A percentile compares a stretch with the other conserved stretches of the same genome.
Conservation (phyloP, 2,113 vertebrate species). For the Sterna hirundo region DNA sequence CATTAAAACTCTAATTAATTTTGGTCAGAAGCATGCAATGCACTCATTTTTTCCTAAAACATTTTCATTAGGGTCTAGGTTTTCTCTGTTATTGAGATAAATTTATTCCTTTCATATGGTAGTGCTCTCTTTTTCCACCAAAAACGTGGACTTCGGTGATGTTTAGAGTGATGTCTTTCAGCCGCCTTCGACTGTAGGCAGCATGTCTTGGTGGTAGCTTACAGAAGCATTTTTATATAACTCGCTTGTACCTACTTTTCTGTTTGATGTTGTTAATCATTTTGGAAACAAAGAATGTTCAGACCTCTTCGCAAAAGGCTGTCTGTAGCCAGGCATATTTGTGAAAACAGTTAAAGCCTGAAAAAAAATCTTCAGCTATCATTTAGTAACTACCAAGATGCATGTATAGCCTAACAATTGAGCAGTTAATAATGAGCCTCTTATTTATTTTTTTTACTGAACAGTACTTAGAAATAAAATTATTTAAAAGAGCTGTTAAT, state of each 20-base stretch:
- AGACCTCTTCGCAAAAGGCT: neutral
- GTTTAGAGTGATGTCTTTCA: neutral
- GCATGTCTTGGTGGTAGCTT: neutral
- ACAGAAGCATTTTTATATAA: neutral
- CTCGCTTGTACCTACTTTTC: neutral
- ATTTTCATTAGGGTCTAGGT: conserved; percentile 67
- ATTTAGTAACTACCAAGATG: neutral
- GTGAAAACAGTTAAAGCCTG: neutral
- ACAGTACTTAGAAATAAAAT: neutral
- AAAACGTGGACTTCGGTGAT: neutral
- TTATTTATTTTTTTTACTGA: neutral
- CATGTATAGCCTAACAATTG: neutral
- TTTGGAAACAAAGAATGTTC: neutral
- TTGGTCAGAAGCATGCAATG: conserved; percentile 70
- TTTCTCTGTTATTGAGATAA: conserved; percentile 66
- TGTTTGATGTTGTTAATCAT: neutral
- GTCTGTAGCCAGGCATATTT: neutral
- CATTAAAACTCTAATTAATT: conserved; percentile 82
- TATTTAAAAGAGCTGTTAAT: neutral
- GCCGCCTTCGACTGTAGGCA: neutral
- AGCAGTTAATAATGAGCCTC: neutral
- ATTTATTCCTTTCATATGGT: conserved; percentile 31
- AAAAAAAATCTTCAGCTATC: neutral
- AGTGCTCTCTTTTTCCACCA: neutral
- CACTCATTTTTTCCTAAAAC: conserved; percentile 72